phyloP scores from a whole-genome alignment of 2,797 vertebrate genomes.

The Gadopsis marmoratus region DNA sequence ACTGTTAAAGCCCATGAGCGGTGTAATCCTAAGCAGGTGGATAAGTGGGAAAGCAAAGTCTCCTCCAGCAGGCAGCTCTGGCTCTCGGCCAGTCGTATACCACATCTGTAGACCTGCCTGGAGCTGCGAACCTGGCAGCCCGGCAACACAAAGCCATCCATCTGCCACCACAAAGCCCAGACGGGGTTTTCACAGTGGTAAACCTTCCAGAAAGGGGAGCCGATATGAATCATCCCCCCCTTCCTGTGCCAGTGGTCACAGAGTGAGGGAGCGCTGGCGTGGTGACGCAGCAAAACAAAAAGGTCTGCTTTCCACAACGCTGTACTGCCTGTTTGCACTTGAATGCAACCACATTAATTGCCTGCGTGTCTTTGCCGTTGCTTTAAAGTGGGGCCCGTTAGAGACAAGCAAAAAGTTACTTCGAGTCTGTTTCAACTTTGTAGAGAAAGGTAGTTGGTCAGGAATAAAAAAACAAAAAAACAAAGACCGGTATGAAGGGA shows the following conservation, averaged over 20 bases:
- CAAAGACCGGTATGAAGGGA: slow-evolving; percentile 19
- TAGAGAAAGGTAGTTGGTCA: neutral
- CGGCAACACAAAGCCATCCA: slow-evolving; percentile 64
- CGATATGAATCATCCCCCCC: slow-evolving; percentile 12
- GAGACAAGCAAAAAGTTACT: neutral
- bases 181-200: slow-evolving; percentile 11
- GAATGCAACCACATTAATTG: neutral
- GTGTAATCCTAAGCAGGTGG: slow-evolving; percentile 18
- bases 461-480: neutral
- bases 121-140: slow-evolving; percentile 32
- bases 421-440: neutral
- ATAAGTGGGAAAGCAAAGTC: slow-evolving; percentile 3
- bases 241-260: slow-evolving; percentile 7
- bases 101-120: slow-evolving; percentile 46
- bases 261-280: slow-evolving; percentile 1
- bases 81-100: slow-evolving; percentile 39
- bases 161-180: slow-evolving; percentile 51
- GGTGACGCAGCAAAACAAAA: slow-evolving; percentile 14
- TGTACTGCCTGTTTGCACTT: neutral
- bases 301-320: neutral
- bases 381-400: neutral
- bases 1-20: neutral
- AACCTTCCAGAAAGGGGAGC: slow-evolving; percentile 24
- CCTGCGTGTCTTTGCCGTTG: neutral
- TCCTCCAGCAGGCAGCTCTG: slow-evolving; percentile 23